These are phyloP conservation scores for Ochlodes sylvanus DNA, from an alignment of 2,888 invertebrate genomes.

Conservation along the genomic window DNA sequence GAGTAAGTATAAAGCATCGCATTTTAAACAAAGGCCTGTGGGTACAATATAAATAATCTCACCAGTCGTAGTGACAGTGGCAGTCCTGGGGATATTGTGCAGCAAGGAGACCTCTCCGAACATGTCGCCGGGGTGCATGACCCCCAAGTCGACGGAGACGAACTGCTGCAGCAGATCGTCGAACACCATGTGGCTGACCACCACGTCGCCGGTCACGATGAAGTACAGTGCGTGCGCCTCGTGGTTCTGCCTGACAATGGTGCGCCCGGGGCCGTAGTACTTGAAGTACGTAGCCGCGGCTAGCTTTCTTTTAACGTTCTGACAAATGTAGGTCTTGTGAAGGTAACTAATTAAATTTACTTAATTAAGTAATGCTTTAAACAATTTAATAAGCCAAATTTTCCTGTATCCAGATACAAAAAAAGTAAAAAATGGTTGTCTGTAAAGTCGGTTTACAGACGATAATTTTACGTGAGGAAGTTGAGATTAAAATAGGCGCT, in stretches of 20 bases:
- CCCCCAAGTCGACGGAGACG: constrained; percentile 76
- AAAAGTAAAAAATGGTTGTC: no score
- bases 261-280: constrained; percentile 84
- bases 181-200: constrained; percentile 76
- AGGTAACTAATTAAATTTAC: no score
- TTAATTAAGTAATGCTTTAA: no score
- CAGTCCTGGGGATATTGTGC: constrained; percentile 85
- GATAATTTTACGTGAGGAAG: no score
- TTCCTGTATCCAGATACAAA: no score
- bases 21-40: no score
- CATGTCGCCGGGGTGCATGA: constrained; percentile 84
- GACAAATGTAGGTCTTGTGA: not conserved
- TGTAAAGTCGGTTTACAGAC: no score
- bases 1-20: no score
- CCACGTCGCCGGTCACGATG: constrained; percentile 85
- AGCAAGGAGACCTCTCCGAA: constrained; percentile 88
- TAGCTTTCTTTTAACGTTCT: constrained; percentile 86
- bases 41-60: not conserved
- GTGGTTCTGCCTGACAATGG: constrained; percentile 86
- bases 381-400: no score
- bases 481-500: no score
- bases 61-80: constrained; percentile 85
- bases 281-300: constrained; percentile 86
- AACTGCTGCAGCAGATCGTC: constrained; percentile 79
- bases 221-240: constrained; percentile 86